These are phyloP conservation scores for Paguma larvata DNA, from an alignment of 2,797 vertebrate genomes.

Conservation along the genomic window DNA sequence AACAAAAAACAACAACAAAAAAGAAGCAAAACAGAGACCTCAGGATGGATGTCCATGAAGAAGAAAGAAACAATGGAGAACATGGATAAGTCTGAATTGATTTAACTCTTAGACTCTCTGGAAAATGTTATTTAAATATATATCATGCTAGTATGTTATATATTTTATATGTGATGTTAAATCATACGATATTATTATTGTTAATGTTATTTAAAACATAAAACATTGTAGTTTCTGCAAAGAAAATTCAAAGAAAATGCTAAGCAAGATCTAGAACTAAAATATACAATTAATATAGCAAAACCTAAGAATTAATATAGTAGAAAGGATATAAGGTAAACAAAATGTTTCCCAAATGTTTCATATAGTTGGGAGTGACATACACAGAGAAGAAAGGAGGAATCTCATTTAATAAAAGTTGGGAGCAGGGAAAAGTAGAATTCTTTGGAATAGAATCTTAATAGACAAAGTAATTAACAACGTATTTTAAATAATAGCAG, in stretches of 20 bases:
- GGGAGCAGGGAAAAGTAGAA: not conserved
- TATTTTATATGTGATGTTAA: not conserved
- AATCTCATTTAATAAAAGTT: not conserved
- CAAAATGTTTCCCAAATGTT: not conserved
- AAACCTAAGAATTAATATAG: not conserved
- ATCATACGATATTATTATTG: not conserved
- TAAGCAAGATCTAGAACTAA: not conserved
- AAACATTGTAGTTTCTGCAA: not conserved
- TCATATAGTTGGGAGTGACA: not conserved
- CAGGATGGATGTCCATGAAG: not conserved
- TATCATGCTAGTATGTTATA: not conserved
- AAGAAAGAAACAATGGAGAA: not conserved
- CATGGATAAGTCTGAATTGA: not conserved
- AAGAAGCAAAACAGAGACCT: not conserved
- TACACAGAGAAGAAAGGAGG: not conserved
- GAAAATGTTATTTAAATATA: not conserved
- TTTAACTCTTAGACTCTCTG: not conserved
- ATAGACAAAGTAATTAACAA: not conserved
- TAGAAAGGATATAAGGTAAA: not conserved
- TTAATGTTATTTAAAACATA: conserved; percentile 28
- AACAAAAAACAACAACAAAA: not conserved
- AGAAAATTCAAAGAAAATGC: not conserved
- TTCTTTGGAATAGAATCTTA: not conserved
- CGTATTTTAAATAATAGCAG: not conserved
- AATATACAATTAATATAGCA: not conserved